These are phyloP conservation scores for Eremobia ochroleuca DNA, from an alignment of 2,888 invertebrate species.

Conservation along the genomic window DNA sequence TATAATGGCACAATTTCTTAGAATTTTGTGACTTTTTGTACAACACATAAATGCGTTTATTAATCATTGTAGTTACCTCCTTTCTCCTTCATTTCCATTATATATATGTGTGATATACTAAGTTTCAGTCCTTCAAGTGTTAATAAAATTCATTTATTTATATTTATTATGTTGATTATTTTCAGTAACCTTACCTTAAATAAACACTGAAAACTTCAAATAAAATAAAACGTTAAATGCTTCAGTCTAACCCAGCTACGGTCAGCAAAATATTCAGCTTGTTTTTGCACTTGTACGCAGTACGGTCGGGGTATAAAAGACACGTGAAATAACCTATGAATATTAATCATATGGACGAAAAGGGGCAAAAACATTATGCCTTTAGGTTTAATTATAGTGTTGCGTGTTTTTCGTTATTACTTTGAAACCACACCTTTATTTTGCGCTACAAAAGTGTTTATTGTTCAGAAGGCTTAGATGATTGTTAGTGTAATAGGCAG, in stretches of 20 bases:
- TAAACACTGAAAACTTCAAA: conserved; percentile 9
- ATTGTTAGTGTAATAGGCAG: conserved; percentile 24
- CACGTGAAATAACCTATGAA: conserved; percentile 64
- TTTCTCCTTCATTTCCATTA: no score
- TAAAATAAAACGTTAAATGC: conserved; percentile 21
- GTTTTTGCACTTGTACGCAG: conserved; percentile 49
- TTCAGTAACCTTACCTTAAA: neutral
- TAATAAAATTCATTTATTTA: no score
- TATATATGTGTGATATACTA: no score
- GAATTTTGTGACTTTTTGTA: no score
- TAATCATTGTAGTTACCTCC: no score
- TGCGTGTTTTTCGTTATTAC: conserved; percentile 60
- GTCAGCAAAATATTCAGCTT: conserved; percentile 51
- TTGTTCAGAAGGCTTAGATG: conserved; percentile 35
- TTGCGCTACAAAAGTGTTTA: conserved; percentile 31
- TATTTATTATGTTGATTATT: neutral
- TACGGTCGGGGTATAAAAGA: conserved; percentile 51
- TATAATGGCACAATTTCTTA: no score
- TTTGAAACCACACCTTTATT: conserved; percentile 43
- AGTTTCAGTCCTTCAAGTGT: no score
- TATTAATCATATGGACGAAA: conserved; percentile 63
- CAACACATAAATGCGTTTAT: no score
- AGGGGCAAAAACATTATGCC: conserved; percentile 57
- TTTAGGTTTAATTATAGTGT: conserved; percentile 63
- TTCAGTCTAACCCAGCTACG: conserved; percentile 19